Conservation (phyloP, 2,888 invertebrate species). For the Zygaena filipendulae region DNA sequence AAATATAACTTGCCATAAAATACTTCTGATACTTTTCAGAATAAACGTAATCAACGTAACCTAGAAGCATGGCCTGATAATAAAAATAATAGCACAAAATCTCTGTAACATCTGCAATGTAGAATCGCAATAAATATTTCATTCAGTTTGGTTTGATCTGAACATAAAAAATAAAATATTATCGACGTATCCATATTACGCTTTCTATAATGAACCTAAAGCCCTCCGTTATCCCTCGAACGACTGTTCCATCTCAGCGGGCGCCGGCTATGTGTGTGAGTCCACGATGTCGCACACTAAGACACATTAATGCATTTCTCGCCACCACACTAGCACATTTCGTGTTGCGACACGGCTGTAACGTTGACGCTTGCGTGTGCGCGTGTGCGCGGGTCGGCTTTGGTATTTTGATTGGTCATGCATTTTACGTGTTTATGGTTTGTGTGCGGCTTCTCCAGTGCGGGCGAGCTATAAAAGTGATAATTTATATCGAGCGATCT, state of each 20-base stretch:
- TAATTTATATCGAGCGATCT: constrained; percentile 47
- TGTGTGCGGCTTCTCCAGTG: constrained; percentile 40
- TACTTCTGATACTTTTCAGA: background rate
- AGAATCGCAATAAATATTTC: too few relatives aligned
- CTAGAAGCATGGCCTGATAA: too few relatives aligned
- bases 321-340: constrained; percentile 22
- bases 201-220: constrained; percentile 43
- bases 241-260: constrained; percentile 63
- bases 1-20: background rate
- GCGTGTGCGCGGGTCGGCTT: constrained; percentile 51
- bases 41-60: background rate
- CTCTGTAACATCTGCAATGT: too few relatives aligned
- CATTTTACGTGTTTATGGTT: constrained; percentile 65
- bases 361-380: constrained; percentile 3
- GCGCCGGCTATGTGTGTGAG: constrained; percentile 32
- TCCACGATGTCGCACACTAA: constrained; percentile 22
- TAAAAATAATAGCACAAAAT: too few relatives aligned
- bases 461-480: constrained; percentile 49
- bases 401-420: constrained; percentile 70
- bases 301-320: constrained; percentile 34
- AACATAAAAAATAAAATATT: too few relatives aligned
- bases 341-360: constrained; percentile 14
- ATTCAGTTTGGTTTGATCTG: too few relatives aligned
- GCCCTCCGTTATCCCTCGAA: constrained; percentile 63
- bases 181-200: constrained; percentile 29